These are phyloP conservation scores for Alca torda DNA, from an alignment of 2,797 vertebrate genomes.

Conservation along the genomic window DNA sequence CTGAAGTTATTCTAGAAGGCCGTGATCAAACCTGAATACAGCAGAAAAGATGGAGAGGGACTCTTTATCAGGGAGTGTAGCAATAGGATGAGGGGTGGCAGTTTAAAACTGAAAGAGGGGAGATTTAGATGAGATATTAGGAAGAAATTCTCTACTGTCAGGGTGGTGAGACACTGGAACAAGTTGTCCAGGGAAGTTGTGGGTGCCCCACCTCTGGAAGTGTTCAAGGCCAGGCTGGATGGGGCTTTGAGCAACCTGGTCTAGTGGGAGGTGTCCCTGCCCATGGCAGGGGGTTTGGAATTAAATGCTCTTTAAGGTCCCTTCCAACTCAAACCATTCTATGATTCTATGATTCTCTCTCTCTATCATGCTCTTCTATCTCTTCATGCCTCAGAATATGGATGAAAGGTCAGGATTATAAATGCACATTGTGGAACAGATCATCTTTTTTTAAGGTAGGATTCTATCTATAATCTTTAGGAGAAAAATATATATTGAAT, in stretches of 20 bases:
- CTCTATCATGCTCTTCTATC: fast-evolving
- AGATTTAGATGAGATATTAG: background rate
- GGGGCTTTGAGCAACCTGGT: background rate
- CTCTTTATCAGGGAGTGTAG: background rate
- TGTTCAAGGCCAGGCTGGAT: background rate
- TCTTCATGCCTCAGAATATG: background rate
- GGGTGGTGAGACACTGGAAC: background rate
- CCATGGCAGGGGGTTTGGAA: background rate
- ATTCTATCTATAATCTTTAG: background rate
- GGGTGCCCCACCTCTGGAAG: background rate
- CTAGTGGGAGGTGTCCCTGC: background rate
- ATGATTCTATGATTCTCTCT: background rate
- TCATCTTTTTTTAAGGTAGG: background rate
- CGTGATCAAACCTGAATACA: background rate
- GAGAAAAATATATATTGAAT: background rate
- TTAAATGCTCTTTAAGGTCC: background rate
- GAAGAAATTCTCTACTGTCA: background rate
- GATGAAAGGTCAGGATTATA: background rate
- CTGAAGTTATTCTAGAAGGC: background rate
- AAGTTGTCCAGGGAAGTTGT: background rate
- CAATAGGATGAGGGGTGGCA: no score
- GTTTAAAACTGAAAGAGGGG: background rate
- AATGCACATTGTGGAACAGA: background rate
- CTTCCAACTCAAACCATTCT: background rate
- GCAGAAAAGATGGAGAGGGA: background rate